phyloP scores from a whole-genome alignment of 2,888 invertebrate genomes.

The Drosophila kokeensis region DNA sequence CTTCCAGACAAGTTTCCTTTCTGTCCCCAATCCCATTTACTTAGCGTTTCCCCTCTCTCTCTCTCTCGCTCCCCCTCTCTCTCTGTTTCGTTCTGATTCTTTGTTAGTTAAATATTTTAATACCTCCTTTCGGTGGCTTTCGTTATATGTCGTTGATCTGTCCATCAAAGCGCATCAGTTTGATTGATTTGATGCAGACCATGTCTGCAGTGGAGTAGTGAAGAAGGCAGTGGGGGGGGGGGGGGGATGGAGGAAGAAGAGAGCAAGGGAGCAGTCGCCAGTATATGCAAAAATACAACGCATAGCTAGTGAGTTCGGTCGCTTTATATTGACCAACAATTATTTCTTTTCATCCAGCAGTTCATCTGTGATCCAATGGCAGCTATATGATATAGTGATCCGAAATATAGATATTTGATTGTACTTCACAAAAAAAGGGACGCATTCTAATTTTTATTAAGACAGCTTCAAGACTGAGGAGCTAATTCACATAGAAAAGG shows the following conservation, averaged over 20 bases:
- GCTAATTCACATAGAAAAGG: neutral
- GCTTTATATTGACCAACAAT: neutral
- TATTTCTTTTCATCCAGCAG: neutral
- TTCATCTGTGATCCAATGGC: neutral
- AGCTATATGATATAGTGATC: neutral
- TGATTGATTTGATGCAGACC: conserved; percentile 74
- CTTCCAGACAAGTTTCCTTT: conserved; percentile 20
- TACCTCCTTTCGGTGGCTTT: conserved; percentile 45
- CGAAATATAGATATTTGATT: neutral
- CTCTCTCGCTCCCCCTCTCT: neutral
- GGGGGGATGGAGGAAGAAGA: too few species aligned
- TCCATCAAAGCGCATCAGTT: conserved; percentile 74
- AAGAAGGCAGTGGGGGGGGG: neutral
- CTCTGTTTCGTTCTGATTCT: conserved; percentile 27
- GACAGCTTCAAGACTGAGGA: neutral
- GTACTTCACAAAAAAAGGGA: neutral
- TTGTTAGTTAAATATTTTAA: conserved; percentile 74
- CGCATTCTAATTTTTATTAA: neutral
- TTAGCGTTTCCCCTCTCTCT: neutral
- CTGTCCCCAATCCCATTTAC: neutral
- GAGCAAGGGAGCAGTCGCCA: neutral
- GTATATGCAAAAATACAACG: neutral
- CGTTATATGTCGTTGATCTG: conserved; percentile 65
- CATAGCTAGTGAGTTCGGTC: neutral
- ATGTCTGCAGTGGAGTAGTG: neutral